These are phyloP conservation scores for Mobula birostris DNA, from an alignment of 2,113 vertebrate genomes.

Conservation along the genomic window DNA sequence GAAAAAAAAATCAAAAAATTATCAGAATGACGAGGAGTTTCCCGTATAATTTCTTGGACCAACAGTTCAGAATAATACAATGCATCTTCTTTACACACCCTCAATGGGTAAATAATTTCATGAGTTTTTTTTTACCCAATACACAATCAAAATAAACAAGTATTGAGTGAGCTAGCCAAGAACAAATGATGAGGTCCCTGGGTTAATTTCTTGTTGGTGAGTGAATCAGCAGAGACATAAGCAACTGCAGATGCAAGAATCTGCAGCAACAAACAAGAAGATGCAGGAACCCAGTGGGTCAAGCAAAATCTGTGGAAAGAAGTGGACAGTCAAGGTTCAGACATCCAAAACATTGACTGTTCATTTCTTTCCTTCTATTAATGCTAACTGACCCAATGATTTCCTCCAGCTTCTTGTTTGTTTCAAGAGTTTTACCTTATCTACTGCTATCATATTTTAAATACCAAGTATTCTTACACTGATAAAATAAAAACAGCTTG, in stretches of 20 bases:
- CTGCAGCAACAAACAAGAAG: no score
- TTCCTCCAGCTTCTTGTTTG: background rate
- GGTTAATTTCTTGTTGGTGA: background rate
- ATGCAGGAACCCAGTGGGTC: no score
- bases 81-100: background rate
- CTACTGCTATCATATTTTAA: background rate
- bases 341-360: no score
- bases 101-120: background rate
- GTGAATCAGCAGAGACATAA: background rate
- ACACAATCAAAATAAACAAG: background rate
- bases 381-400: no score
- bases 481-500: background rate
- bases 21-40: no score
- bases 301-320: no score
- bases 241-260: no score
- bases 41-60: background rate
- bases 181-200: background rate
- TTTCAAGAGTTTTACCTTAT: background rate
- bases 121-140: background rate
- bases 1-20: no score
- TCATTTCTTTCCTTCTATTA: no score
- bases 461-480: background rate
- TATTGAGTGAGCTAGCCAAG: background rate
- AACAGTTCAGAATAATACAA: background rate
- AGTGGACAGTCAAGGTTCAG: no score